Evolutionary conservation across 2,113 vertebrate species (phyloP), one percentile per base, ranked within the genome.

Genomic region (Actenoides lindsayi): DNA sequence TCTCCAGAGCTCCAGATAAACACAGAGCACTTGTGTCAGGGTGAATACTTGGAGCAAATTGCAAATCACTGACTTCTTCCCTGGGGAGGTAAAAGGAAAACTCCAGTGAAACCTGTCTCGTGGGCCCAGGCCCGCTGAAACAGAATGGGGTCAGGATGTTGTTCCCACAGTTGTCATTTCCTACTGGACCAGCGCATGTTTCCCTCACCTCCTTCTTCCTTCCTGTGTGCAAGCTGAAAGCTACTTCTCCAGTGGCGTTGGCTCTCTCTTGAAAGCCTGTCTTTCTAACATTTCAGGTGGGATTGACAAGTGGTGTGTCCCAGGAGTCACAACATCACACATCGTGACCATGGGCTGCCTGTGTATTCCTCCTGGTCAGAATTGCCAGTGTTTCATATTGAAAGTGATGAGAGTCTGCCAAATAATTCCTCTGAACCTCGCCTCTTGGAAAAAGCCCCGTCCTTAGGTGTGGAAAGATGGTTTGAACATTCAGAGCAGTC

Each of bases 1-100:
- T 90, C 50, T 90, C 48, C 67, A 87, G 87, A 89, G 68, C 64
- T n/a, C n/a, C n/a, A n/a, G n/a, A 75, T 84, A 90, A 96, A 91
- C 79, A 92, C 83, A 90, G 56, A 93, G 50, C 56, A 44, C 69
- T 73, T 86, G 53, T 83, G 25, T 93, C 57, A 27, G 77, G 59
- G 65, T 84, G 62, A 93, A 84, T 57, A 33, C 57, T 82, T 84
- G 42, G 73, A 92, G n/a, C 53, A 89, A 84, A 82, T 35, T 69
- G 74, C 65, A 92, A 77, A 84, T 81, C 64, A 16, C 21, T 78
- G 82, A 41, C 27, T 78, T 81, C 25, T 93, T 87, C 88, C 19
- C 76, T 24, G 35, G 31, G 23, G 86, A 92, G 7, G 27, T 41
- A 89, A 90, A 76, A 90, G 28, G 39, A 93, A 96, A 94, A 79